phyloP scores from a whole-genome alignment of 1,140 invertebrate species.

The Hycleus phaleratus region DNA sequence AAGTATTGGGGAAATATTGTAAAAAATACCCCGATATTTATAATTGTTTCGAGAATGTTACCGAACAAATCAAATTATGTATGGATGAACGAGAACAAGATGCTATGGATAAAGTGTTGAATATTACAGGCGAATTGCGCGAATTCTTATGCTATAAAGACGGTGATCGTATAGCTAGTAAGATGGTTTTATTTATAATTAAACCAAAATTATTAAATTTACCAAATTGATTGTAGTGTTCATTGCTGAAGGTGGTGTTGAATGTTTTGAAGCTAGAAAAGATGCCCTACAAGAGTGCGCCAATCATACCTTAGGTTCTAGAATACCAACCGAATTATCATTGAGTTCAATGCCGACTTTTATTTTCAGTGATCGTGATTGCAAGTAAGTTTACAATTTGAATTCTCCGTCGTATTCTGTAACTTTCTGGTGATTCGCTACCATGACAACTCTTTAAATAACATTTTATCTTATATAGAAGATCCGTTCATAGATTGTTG shows the following conservation, averaged over 20 bases:
- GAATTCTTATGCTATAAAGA: slow-evolving; percentile 69
- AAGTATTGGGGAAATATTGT: slow-evolving; percentile 63
- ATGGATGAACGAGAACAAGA: slow-evolving; percentile 52
- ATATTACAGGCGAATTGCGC: slow-evolving; percentile 56
- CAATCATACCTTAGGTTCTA: slow-evolving; percentile 48
- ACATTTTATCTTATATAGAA: no score
- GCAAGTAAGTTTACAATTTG: slow-evolving; percentile 42
- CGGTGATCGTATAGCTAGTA: slow-evolving; percentile 70
- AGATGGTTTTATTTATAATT: slow-evolving; percentile 27
- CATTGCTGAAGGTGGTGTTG: slow-evolving; percentile 65
- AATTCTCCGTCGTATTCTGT: no score
- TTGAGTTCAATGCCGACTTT: slow-evolving; percentile 47
- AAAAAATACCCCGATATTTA: slow-evolving; percentile 51
- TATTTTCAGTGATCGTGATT: slow-evolving; percentile 45
- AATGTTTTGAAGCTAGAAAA: slow-evolving; percentile 57
- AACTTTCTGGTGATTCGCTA: no score
- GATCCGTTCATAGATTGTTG: no score
- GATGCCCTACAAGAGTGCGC: slow-evolving; percentile 54
- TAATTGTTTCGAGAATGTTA: slow-evolving; percentile 54
- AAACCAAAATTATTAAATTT: no score
- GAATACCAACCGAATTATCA: slow-evolving; percentile 41
- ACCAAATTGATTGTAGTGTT: slow-evolving; percentile 53
- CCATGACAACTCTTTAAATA: no score
- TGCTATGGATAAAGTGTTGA: slow-evolving; percentile 50
- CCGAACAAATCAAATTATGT: slow-evolving; percentile 51